Conservation (phyloP, 1,140 invertebrate species). For the Drosophila repletoides region DNA sequence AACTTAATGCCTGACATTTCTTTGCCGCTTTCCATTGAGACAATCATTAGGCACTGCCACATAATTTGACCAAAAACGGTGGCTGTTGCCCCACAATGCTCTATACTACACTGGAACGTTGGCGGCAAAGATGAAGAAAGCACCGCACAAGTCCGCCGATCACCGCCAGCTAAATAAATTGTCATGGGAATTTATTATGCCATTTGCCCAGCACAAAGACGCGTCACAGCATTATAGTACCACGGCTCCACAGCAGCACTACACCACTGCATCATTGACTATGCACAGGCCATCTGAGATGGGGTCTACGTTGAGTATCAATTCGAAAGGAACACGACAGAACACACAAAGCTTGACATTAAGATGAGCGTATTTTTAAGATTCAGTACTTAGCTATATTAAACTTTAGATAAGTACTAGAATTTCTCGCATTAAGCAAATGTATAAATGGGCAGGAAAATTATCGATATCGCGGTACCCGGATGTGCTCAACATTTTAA, state of each 20-base stretch:
- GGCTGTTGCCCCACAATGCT: neutral
- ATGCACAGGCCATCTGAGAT: neutral
- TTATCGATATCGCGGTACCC: no score
- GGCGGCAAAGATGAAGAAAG: conserved; percentile 48
- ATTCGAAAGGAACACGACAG: neutral
- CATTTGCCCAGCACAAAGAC: conserved; percentile 46
- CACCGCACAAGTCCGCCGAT: conserved; percentile 33
- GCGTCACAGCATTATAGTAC: no score
- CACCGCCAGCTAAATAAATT: conserved; percentile 73
- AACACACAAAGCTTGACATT: neutral
- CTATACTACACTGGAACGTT: conserved; percentile 14
- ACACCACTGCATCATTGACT: neutral
- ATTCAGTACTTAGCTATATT: no score
- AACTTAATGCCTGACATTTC: conserved; percentile 57
- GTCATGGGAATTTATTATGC: conserved; percentile 80
- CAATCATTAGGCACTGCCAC: conserved; percentile 61
- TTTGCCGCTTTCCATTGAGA: conserved; percentile 46
- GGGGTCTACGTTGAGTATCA: conserved; percentile 4
- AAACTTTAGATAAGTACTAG: no score
- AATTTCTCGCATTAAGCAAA: no score
- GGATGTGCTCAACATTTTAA: no score
- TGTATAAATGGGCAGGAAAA: no score
- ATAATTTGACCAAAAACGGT: conserved; percentile 67
- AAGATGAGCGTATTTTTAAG: neutral
- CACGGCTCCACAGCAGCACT: neutral